Evolutionary conservation across 2,113 vertebrate species (phyloP), one percentile per base, ranked within the genome.

Genomic region (Struthidea cinerea): DNA sequence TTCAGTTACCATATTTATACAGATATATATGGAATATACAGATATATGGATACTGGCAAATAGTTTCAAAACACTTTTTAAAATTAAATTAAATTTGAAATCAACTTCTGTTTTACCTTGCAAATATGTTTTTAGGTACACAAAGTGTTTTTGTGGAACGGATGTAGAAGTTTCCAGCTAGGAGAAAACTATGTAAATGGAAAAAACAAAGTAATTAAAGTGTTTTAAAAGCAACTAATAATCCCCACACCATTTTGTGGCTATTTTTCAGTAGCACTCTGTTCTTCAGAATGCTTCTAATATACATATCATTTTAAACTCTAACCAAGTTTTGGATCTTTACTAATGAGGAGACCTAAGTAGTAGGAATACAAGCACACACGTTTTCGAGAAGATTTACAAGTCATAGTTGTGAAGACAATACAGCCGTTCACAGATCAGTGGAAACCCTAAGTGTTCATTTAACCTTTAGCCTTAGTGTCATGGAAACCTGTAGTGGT

Each of bases 401-500:
- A 96, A 96, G 93, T 78, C 80, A 24, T 85, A 90, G 84, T 74
- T 94, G 89, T 81, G 87, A 97, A 97, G 85, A 93, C 86, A 96
- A 77, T 91, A 50, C 79, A 96, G 84, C 89, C 87, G 27, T 98
- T 98, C 96, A 98, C 97, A 98, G 97, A 93, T 98, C 97, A 97
- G 95, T 98, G 93, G 61, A 97, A 98, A 93, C 33, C 95, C 96
- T 98, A 98, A 98, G 97, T 97, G 97, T 98, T 98, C 97, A 96
- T 98, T 98, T 98, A 98, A 98, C 97, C 98, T 98, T 97, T 97
- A 90, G 67, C 97, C 96, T 92, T 46, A 92, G 50, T 97, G 97
- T 97, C 96, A 97, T 93, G 93, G 94, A 98, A 97, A 97, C 95
- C 92, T 97, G 95, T 98, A 96, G 94, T 97, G 87, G 75, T 97